These are phyloP conservation scores for Erethizon dorsatum DNA, from an alignment of 2,797 vertebrate species.

Conservation along the genomic window DNA sequence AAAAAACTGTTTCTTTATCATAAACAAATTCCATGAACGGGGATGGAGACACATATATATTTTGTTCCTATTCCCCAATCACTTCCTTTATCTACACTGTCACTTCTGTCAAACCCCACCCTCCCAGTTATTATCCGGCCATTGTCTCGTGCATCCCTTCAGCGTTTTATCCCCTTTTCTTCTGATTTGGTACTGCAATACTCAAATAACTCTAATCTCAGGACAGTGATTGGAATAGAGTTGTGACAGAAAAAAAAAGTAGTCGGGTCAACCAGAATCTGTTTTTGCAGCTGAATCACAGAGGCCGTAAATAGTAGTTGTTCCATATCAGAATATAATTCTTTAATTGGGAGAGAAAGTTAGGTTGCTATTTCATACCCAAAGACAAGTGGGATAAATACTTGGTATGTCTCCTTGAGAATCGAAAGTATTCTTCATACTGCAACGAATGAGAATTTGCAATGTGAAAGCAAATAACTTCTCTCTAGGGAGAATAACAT, in stretches of 20 bases:
- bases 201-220: not conserved
- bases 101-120: not conserved
- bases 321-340: not conserved
- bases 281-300: not conserved
- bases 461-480: not conserved
- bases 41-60: not conserved
- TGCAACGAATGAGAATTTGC: not conserved
- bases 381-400: not conserved
- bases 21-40: not conserved
- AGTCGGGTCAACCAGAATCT: not conserved
- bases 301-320: not conserved
- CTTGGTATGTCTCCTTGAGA: not conserved
- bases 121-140: fast-evolving
- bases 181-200: not conserved
- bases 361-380: not conserved
- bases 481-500: not conserved
- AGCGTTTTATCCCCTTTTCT: not conserved
- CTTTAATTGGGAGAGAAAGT: not conserved
- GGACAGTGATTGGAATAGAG: not conserved
- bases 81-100: not conserved
- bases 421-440: not conserved
- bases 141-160: not conserved
- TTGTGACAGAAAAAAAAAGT: not conserved
- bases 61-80: not conserved
- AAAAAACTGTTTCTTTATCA: not conserved